Percentiles rank a stretch among this genome's conserved stretches.
Conservation (phyloP, 2,113 vertebrate species). For the Glaucidium brasilianum region DNA sequence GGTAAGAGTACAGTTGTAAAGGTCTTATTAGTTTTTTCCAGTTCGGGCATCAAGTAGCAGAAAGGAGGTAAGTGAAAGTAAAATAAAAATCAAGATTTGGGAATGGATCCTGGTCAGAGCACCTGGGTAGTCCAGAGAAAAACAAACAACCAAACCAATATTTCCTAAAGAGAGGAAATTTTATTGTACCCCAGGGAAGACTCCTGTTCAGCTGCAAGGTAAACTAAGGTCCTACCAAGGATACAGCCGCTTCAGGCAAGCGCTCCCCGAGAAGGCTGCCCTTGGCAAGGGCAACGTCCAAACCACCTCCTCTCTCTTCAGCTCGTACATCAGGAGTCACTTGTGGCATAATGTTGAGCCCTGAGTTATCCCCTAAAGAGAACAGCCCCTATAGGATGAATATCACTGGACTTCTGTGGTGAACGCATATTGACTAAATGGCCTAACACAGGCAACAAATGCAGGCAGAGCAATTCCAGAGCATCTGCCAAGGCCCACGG, state of each 20-base stretch:
- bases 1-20: not conserved
- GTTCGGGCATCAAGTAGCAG: not conserved
- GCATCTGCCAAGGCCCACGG: not conserved
- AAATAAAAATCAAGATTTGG: not conserved
- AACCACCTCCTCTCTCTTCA: not conserved
- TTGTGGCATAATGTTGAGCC: not conserved
- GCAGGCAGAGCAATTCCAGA: not conserved
- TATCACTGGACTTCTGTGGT: not conserved
- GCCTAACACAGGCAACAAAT: not conserved
- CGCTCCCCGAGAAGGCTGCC: not conserved
- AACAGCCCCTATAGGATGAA: not conserved
- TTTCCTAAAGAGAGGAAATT: not conserved
- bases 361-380: not conserved
- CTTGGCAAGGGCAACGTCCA: not conserved
- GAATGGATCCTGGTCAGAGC: not conserved
- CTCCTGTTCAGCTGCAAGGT: not conserved
- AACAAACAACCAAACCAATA: not conserved
- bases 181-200: not conserved
- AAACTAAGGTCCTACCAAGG: not conserved
- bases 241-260: not conserved
- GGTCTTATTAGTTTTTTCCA: not conserved
- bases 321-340: not conserved
- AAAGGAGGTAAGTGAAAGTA: not conserved
- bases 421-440: not conserved
- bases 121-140: not conserved